Percentiles rank a stretch among this genome's conserved stretches.
phyloP scores from a whole-genome alignment of 2,113 vertebrate genomes.

The Solea solea region DNA sequence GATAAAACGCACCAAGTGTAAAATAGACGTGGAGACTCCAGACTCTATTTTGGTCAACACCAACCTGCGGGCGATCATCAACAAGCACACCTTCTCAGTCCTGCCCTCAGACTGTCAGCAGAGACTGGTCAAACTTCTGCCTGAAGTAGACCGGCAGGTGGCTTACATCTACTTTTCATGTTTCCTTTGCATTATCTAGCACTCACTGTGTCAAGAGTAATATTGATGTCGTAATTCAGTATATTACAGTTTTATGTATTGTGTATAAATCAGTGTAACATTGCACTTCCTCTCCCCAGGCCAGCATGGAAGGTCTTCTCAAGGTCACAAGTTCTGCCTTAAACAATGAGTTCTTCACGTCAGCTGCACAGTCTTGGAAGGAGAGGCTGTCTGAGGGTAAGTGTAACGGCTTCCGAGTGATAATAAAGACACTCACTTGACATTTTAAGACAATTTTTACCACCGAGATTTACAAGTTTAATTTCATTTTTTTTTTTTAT shows the following conservation, averaged over 20 bases:
- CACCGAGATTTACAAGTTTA: not conserved
- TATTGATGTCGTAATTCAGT: too few relatives aligned
- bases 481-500: not conserved
- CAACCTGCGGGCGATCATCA: slow-evolving; percentile 94
- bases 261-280: not conserved
- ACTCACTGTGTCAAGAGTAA: too few relatives aligned
- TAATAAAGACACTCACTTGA: slow-evolving; percentile 24
- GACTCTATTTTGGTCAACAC: slow-evolving; percentile 99
- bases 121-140: slow-evolving; percentile 90
- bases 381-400: slow-evolving; percentile 94
- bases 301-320: slow-evolving; percentile 89
- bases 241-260: not conserved
- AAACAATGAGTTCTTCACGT: slow-evolving; percentile 99
- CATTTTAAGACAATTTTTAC: not conserved
- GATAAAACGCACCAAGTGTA: slow-evolving; percentile 90
- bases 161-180: not conserved
- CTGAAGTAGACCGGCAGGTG: slow-evolving; percentile 95
- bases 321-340: slow-evolving; percentile 93
- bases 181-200: not conserved
- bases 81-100: slow-evolving; percentile 94
- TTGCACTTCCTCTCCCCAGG: slow-evolving; percentile 75
- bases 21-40: slow-evolving; percentile 97
- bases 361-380: slow-evolving; percentile 97
- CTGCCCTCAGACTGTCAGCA: slow-evolving; percentile 92
- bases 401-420: slow-evolving; percentile 18